Percentiles rank a stretch among this genome's conserved stretches.
Evolutionary conservation across 2,113 vertebrate species (phyloP).

Genomic region (Saguinus midas): DNA sequence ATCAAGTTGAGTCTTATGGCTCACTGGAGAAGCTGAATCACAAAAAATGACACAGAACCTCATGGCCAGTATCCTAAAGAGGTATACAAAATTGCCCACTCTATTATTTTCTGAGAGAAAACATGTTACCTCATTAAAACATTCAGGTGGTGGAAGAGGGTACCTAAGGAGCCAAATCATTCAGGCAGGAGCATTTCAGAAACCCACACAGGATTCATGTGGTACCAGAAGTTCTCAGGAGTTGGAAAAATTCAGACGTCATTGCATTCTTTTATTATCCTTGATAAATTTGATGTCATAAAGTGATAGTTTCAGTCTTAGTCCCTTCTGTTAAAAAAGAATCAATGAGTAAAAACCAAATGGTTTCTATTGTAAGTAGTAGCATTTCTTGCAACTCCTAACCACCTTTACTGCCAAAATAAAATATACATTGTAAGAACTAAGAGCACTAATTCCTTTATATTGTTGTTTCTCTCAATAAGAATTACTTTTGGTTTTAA

Average conservation of each 20-base stretch:
- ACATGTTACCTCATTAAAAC: background rate
- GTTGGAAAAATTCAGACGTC: background rate
- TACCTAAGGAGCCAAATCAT: too few relatives aligned
- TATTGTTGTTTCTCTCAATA: background rate
- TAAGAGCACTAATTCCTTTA: background rate
- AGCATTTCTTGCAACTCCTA: background rate
- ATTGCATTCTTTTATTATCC: background rate
- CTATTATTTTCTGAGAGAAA: background rate
- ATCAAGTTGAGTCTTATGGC: background rate
- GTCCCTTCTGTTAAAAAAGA: background rate
- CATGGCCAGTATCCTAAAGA: background rate
- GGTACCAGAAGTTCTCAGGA: background rate
- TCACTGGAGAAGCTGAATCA: constrained; percentile 23
- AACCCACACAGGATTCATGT: background rate
- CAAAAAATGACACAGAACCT: background rate
- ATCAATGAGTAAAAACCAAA: background rate
- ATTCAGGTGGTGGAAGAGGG: background rate
- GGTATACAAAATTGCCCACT: background rate
- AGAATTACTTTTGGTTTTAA: background rate
- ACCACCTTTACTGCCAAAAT: background rate
- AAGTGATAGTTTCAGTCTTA: background rate
- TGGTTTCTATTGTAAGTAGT: background rate
- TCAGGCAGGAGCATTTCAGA: background rate
- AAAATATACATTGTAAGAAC: background rate
- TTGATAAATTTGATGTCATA: background rate